Evolutionary conservation across 1,140 invertebrate species (phyloP).

Genomic region (Periplaneta americana): DNA sequence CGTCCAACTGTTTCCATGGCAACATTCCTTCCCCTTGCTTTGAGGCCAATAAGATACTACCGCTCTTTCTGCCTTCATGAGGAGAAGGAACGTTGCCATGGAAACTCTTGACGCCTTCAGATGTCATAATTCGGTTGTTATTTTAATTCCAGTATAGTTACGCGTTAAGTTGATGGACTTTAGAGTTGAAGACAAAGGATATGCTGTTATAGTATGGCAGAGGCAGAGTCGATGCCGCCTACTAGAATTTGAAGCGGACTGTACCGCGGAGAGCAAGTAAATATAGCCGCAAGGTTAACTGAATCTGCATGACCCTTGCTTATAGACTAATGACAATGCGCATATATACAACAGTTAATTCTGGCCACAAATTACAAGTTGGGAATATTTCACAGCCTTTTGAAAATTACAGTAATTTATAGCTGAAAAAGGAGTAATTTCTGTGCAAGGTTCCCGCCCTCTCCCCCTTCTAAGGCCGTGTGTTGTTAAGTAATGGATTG

Average conservation of each 20-base stretch:
- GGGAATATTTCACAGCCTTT: neutral
- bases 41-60: no score
- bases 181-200: no score
- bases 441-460: neutral
- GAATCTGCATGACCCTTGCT: neutral
- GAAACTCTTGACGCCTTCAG: no score
- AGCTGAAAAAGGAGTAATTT: neutral
- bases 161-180: no score
- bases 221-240: no score
- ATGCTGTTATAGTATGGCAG: no score
- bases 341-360: neutral
- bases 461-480: neutral
- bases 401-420: neutral
- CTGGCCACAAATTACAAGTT: neutral
- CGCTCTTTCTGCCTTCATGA: no score
- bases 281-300: neutral
- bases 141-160: no score
- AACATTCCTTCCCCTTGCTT: no score
- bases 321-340: neutral
- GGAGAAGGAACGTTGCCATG: no score
- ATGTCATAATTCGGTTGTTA: no score
- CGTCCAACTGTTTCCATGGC: no score
- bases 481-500: neutral
- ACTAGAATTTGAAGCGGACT: neutral
- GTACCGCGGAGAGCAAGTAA: neutral